Evolutionary conservation across 2,797 vertebrate genomes (phyloP).

Genomic region (Crenichthys baileyi): DNA sequence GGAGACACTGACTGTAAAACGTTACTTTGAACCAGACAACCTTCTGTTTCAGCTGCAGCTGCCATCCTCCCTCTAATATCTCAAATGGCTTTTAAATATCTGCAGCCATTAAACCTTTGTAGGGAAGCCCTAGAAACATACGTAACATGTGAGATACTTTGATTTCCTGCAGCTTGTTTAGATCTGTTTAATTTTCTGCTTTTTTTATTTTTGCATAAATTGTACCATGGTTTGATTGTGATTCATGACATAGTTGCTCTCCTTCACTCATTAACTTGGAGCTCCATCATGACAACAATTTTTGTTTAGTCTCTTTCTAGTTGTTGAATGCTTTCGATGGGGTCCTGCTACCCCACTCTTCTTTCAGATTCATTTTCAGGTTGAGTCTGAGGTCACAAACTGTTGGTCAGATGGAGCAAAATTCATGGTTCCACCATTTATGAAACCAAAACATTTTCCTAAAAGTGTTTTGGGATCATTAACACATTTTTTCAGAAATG

Average conservation of each 20-base stretch:
- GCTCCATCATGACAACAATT: background rate
- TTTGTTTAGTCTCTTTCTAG: background rate
- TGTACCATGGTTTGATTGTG: background rate
- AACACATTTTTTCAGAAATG: no score
- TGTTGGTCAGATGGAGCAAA: no score
- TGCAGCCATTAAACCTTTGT: background rate
- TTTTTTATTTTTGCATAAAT: background rate
- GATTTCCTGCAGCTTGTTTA: background rate
- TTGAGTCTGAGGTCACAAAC: no score
- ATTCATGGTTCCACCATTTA: no score
- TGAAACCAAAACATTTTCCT: no score
- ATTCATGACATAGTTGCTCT: background rate
- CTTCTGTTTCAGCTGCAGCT: constrained; percentile 14
- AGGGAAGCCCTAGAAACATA: background rate
- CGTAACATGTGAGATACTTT: background rate
- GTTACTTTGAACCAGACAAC: constrained; percentile 5
- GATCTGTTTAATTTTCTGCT: no score
- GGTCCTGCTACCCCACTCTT: no score
- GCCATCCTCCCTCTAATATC: background rate
- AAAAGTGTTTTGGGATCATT: no score
- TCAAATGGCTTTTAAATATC: background rate
- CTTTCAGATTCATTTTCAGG: no score
- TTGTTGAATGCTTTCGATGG: background rate
- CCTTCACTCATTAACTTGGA: no score
- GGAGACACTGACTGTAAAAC: constrained; percentile 16